These are phyloP conservation scores for Gambusia affinis DNA, from an alignment of 2,113 vertebrate species.

Conservation along the genomic window DNA sequence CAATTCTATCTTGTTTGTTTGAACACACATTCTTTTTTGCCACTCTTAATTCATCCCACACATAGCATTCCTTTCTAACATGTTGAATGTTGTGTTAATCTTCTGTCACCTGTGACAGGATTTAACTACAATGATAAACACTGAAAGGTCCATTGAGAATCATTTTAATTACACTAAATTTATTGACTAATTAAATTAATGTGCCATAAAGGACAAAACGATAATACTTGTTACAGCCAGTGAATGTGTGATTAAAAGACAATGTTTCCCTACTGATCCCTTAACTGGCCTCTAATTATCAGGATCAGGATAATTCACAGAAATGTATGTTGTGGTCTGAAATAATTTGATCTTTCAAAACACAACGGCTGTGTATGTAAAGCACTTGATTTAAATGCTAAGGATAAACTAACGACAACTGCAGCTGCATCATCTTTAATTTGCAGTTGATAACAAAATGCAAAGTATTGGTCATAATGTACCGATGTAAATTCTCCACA, in stretches of 20 bases:
- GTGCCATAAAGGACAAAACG: not conserved
- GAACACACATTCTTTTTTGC: not conserved
- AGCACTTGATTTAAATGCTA: too few species aligned
- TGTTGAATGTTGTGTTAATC: not conserved
- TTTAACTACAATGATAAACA: not conserved
- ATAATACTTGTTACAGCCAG: not conserved
- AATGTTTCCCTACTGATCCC: constrained; percentile 16
- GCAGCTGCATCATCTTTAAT: not conserved
- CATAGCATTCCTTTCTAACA: not conserved
- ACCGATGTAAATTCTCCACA: too few species aligned
- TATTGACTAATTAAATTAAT: not conserved
- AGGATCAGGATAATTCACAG: constrained; percentile 21
- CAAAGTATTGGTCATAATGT: too few species aligned
- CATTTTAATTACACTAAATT: not conserved
- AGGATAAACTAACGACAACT: not conserved
- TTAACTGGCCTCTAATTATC: constrained; percentile 19
- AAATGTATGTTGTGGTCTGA: constrained; percentile 6
- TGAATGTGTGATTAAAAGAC: not conserved
- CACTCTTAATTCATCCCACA: not conserved
- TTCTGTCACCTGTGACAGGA: not conserved
- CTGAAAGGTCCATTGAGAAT: not conserved
- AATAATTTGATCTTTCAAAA: too few species aligned
- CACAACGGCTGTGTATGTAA: too few species aligned
- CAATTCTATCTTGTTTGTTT: not conserved
- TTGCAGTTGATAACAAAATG: not conserved